Conservation (phyloP, 2,113 vertebrate species). For the Corvus hawaiiensis region DNA sequence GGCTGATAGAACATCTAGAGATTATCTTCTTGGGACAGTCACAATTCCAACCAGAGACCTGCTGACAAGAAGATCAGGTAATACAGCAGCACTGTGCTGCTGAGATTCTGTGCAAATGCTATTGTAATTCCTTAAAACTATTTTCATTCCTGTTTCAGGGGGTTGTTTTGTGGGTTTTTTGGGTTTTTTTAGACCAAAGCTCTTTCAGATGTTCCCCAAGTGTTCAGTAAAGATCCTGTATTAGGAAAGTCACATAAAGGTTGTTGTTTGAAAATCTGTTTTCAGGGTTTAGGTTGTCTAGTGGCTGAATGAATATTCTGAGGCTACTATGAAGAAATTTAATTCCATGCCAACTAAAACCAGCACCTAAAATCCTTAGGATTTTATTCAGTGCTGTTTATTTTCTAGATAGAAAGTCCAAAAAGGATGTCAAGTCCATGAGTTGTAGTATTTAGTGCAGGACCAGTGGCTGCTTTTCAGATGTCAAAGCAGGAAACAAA, state of each 20-base stretch:
- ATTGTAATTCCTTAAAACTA: not conserved
- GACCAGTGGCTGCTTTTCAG: not conserved
- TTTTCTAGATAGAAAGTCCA: not conserved
- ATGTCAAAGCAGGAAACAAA: not conserved
- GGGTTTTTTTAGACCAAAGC: not conserved
- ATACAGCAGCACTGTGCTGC: not conserved
- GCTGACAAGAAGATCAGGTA: constrained; percentile 75
- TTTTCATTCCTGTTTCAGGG: not conserved
- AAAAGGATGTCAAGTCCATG: not conserved
- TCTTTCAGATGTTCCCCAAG: not conserved
- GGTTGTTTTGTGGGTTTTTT: not conserved
- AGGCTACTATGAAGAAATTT: not conserved
- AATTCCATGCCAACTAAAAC: not conserved
- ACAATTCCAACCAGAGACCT: constrained; percentile 71
- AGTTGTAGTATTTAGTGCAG: not conserved
- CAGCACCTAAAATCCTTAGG: not conserved
- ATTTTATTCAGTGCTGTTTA: not conserved
- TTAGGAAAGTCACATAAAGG: not conserved
- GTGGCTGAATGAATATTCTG: not conserved
- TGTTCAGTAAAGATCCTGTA: not conserved
- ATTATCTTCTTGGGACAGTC: constrained; percentile 73
- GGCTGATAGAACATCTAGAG: constrained; percentile 32
- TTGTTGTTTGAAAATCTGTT: not conserved
- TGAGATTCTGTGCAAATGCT: not conserved
- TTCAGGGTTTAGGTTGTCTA: not conserved